Base-by-base conservation (phyloP, 2,888 invertebrate genomes). In the Cyaniris semiargus region DNA sequence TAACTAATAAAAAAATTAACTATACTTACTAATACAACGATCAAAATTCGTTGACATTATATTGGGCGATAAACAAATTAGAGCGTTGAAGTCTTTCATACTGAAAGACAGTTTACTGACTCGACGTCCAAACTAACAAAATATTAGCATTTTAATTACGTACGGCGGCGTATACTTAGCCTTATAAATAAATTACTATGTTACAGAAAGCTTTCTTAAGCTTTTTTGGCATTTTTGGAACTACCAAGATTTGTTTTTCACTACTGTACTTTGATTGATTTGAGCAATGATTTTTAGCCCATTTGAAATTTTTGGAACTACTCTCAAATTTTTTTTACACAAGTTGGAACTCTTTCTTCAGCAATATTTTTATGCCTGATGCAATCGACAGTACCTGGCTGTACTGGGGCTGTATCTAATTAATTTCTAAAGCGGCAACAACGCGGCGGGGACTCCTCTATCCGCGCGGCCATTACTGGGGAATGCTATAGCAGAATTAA, bases 361-460 rank as follows among this genome's bases (percentile, higher is more conserved):
- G 23, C 23, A 60, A 3, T 66, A 6, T 66, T 27, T 66, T 66
- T 66, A 15, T 3, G 60, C 13, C 10, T 53, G 18, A 3, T 77
- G 77, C 56, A 44, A 70, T 38, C 60, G 72, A 77, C 77, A 72
- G 77, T 77, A 77, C 77, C 70, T 82, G 79, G 80, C 27, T 27
- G 48, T 38, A 74, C 27, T 66, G 27, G 78, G 82, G 84, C 85
- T 87, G 85, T 87, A 85, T 85, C 87, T 90, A 89, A 90, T 90
- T 89, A 89, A 88, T 89, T 90, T 88, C 87, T 84, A 85, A 84
- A 82, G 82, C 81, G 80, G 83, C 80, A 79, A 78, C 81, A 80
- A 78, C 80, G 78, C 83, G 79, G 80, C 81, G 78, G 81, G 82
- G 78, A 80, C 71, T 76, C 80, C 79, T 76, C 78, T 81, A 82